phyloP scores from a whole-genome alignment of 2,797 vertebrate species.

The Natrix natrix region DNA sequence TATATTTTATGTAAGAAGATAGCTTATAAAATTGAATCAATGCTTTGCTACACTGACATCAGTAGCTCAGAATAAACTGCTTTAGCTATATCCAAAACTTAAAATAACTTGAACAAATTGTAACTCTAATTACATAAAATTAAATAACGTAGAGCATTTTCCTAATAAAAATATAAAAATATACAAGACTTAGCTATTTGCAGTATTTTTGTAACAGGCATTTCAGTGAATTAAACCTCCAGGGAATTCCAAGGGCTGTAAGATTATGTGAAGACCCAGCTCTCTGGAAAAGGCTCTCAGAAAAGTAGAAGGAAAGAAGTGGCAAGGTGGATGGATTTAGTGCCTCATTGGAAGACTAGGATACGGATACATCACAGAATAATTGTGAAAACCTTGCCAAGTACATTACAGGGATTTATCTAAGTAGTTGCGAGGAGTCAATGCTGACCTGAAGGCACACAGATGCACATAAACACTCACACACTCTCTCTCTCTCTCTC shows the following conservation, averaged over 20 bases:
- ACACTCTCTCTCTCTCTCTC: background rate
- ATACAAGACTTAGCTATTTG: constrained; percentile 72
- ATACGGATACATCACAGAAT: background rate
- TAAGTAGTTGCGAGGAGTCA: background rate
- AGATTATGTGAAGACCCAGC: background rate
- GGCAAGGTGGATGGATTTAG: background rate
- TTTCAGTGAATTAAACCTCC: constrained; percentile 46
- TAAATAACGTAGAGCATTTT: constrained; percentile 76
- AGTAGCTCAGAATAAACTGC: constrained; percentile 94
- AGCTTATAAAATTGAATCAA: constrained; percentile 76
- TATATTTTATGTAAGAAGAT: constrained; percentile 82
- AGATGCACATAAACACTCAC: too few species aligned
- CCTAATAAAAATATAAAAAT: constrained; percentile 76
- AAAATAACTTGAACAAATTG: constrained; percentile 95
- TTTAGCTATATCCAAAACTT: constrained; percentile 91
- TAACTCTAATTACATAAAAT: constrained; percentile 79
- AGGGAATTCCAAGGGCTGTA: background rate
- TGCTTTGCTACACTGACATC: constrained; percentile 86
- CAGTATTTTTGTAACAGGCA: constrained; percentile 63
- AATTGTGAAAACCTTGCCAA: background rate
- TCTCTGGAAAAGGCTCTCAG: background rate
- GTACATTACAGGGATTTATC: background rate
- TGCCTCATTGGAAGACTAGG: background rate
- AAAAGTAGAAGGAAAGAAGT: too few species aligned
- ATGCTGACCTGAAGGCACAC: background rate